These are phyloP conservation scores for Papilio machaon DNA, from an alignment of 1,140 invertebrate species.

Conservation along the genomic window DNA sequence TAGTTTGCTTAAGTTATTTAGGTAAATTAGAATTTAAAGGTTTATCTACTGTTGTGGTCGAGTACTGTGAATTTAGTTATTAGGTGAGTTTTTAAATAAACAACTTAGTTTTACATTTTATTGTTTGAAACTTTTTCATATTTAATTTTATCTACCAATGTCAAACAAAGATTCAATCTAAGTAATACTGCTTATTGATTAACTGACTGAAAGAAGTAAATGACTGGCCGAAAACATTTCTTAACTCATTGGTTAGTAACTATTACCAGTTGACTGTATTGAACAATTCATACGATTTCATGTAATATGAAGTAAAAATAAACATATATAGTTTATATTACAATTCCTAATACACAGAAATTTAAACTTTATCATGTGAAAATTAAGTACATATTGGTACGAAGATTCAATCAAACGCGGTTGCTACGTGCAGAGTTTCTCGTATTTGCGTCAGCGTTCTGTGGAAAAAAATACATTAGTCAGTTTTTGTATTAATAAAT, in stretches of 20 bases:
- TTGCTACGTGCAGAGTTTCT: neutral
- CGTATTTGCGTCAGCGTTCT: conserved; percentile 31
- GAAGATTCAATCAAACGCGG: neutral
- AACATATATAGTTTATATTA: neutral
- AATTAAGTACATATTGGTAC: conserved; percentile 28
- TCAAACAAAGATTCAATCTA: no score
- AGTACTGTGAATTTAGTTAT: neutral
- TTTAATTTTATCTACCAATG: no score
- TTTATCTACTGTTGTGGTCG: neutral
- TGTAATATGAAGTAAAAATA: neutral
- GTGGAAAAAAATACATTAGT: conserved; percentile 34
- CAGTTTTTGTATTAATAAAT: conserved; percentile 31
- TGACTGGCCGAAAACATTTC: no score
- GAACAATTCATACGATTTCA: neutral
- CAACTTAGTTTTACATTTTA: neutral
- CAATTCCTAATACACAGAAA: neutral
- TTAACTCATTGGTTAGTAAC: neutral
- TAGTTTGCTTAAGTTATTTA: conserved; percentile 47
- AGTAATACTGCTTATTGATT: no score
- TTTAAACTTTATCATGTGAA: neutral
- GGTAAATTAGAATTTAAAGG: neutral
- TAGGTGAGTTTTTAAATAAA: neutral
- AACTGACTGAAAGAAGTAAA: no score
- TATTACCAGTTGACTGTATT: neutral
- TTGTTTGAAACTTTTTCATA: no score